Conservation (phyloP, 2,113 vertebrate genomes). For the Eclectus roratus region DNA sequence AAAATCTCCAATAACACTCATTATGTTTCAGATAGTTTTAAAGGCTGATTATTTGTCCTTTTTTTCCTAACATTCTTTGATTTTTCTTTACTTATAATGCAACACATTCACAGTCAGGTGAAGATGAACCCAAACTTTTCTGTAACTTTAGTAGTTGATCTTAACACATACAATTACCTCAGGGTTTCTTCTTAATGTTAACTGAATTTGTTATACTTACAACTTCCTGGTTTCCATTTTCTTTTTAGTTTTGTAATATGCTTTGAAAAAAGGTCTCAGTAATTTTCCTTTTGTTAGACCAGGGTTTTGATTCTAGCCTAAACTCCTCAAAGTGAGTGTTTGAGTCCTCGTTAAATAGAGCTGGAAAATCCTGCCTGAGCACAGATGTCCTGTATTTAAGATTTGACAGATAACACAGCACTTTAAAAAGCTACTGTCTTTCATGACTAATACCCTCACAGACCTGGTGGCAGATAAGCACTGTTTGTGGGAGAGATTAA, state of each 20-base stretch:
- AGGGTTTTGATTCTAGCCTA: background rate
- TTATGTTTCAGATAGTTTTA: background rate
- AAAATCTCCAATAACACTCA: background rate
- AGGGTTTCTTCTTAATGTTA: background rate
- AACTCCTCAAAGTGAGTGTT: background rate
- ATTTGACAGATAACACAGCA: conserved; percentile 7
- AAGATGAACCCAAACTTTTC: background rate
- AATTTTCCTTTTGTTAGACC: background rate
- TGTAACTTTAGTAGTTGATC: background rate
- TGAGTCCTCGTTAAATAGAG: background rate
- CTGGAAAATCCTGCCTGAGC: conserved; percentile 5
- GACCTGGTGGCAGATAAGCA: background rate
- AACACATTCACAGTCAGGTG: background rate
- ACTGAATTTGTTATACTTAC: background rate
- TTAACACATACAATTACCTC: background rate
- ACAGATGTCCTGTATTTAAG: background rate
- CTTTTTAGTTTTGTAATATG: background rate
- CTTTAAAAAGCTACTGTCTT: conserved; percentile 21
- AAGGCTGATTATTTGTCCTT: background rate
- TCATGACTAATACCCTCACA: background rate
- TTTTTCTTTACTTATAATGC: background rate
- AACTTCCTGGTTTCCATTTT: background rate
- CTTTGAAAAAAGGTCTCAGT: background rate
- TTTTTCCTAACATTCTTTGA: background rate
- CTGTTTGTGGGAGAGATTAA: background rate